phyloP scores from a whole-genome alignment of 1,140 invertebrate genomes.

The Ridgeia piscesae region DNA sequence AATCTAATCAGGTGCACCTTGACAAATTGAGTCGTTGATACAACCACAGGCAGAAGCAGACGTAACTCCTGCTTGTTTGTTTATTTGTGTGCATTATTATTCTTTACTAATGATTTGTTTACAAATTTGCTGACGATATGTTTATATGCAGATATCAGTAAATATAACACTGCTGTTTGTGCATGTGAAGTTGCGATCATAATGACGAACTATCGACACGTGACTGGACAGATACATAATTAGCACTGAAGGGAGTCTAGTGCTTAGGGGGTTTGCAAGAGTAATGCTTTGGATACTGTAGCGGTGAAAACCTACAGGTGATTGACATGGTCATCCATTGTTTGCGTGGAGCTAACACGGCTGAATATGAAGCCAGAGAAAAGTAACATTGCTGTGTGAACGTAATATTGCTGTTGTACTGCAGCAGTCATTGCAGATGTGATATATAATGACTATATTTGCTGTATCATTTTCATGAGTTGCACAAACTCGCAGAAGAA shows the following conservation, averaged over 20 bases:
- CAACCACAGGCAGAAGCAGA: neutral
- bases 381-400: neutral
- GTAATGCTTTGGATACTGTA: neutral
- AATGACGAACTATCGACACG: neutral
- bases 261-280: neutral
- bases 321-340: neutral
- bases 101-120: neutral
- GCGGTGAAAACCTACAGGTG: neutral
- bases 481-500: neutral
- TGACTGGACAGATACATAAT: neutral
- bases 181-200: neutral
- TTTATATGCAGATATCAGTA: neutral
- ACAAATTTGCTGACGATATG: neutral
- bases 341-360: neutral
- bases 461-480: neutral
- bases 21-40: neutral
- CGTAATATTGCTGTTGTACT: neutral
- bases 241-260: neutral
- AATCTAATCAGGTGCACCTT: neutral
- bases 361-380: neutral
- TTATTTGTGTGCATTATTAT: constrained; percentile 2
- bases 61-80: neutral
- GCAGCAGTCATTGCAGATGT: neutral
- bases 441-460: neutral
- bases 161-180: neutral